phyloP scores from a whole-genome alignment of 2,888 invertebrate species.

The Polymixis flavicincta region DNA sequence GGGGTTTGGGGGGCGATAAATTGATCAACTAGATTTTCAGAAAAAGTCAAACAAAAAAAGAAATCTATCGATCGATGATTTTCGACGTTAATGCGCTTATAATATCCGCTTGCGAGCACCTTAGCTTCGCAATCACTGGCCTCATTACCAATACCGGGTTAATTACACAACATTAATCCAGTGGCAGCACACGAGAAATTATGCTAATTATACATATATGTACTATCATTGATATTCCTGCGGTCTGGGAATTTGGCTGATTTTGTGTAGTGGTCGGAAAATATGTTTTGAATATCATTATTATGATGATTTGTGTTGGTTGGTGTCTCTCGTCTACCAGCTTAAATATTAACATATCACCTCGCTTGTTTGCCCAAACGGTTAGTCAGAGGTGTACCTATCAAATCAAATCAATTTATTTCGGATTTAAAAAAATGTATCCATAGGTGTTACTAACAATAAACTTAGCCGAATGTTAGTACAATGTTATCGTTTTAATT shows the following conservation, averaged over 20 bases:
- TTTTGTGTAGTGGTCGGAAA: slow-evolving; percentile 11
- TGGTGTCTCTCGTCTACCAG: neutral
- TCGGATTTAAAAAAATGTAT: too few relatives aligned
- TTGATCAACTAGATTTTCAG: too few relatives aligned
- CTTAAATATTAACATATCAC: neutral
- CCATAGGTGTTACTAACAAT: too few relatives aligned
- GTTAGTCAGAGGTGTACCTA: neutral
- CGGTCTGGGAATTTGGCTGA: slow-evolving; percentile 23
- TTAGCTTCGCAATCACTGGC: slow-evolving; percentile 46
- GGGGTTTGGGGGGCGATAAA: too few relatives aligned
- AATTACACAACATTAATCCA: slow-evolving; percentile 55
- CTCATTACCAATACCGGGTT: slow-evolving; percentile 53
- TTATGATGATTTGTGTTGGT: neutral
- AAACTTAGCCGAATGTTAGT: too few relatives aligned
- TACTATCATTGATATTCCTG: slow-evolving; percentile 42
- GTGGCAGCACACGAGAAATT: slow-evolving; percentile 39
- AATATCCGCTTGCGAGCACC: slow-evolving; percentile 20
- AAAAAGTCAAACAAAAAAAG: too few relatives aligned
- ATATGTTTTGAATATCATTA: neutral
- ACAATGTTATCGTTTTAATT: too few relatives aligned
- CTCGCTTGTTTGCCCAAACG: too few relatives aligned
- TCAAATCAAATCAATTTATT: too few relatives aligned
- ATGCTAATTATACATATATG: slow-evolving; percentile 54
- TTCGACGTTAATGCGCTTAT: slow-evolving; percentile 31
- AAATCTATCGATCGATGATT: too few relatives aligned